These are phyloP conservation scores for Spheniscus humboldti DNA, from an alignment of 2,797 vertebrate genomes.

Conservation along the genomic window DNA sequence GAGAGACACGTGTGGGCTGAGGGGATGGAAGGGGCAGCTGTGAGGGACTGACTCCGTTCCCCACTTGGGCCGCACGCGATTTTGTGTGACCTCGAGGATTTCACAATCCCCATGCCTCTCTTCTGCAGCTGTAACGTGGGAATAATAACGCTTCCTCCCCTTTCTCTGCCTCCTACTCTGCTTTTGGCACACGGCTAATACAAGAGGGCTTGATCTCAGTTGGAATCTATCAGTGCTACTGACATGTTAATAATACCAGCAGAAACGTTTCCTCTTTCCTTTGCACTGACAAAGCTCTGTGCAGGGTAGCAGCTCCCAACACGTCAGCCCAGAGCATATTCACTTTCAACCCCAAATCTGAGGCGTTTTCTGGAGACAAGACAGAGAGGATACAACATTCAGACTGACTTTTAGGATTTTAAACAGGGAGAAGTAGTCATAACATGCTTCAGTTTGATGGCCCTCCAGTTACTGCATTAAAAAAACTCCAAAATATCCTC, in stretches of 20 bases:
- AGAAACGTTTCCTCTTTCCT: conserved; percentile 57
- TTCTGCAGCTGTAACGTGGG: conserved; percentile 46
- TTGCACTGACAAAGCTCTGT: conserved; percentile 35
- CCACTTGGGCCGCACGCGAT: fast-evolving
- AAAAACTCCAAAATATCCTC: neutral
- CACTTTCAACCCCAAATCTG: conserved; percentile 59
- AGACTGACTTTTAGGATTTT: conserved; percentile 49
- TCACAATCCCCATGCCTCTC: conserved; percentile 1
- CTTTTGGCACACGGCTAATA: conserved; percentile 50
- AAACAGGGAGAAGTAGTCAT: conserved; percentile 43
- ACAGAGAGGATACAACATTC: conserved; percentile 44
- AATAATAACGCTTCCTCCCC: conserved; percentile 57
- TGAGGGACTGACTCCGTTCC: neutral
- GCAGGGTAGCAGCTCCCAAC: conserved; percentile 1
- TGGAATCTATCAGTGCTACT: conserved; percentile 67
- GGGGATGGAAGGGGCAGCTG: neutral
- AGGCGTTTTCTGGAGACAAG: conserved; percentile 41
- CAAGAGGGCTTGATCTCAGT: conserved; percentile 55
- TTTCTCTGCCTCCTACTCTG: conserved; percentile 55
- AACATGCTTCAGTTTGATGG: conserved; percentile 52
- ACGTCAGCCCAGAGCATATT: conserved; percentile 12
- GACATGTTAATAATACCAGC: conserved; percentile 67
- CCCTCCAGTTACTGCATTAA: conserved; percentile 30
- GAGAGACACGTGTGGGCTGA: fast-evolving
- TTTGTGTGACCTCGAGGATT: neutral